Conservation (phyloP, 2,888 invertebrate genomes). For the Sepioteuthis lessoniana region DNA sequence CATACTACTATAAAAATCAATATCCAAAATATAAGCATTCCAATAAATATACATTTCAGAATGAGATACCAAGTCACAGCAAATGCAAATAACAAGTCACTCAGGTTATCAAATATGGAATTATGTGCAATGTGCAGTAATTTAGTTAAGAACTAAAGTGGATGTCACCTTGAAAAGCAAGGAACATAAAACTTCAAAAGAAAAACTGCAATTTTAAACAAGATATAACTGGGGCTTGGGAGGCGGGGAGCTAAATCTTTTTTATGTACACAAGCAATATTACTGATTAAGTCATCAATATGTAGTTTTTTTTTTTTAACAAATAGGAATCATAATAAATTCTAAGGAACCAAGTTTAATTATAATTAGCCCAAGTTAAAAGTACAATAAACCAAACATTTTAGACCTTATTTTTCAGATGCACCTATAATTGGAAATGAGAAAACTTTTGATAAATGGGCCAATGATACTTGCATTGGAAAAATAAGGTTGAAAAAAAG, state of each 20-base stretch:
- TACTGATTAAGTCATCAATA: too few relatives aligned
- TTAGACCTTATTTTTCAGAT: too few relatives aligned
- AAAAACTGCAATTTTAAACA: not conserved
- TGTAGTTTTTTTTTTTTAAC: not conserved
- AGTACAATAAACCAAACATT: too few relatives aligned
- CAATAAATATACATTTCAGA: not conserved
- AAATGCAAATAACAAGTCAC: slow-evolving; percentile 25
- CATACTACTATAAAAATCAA: not conserved
- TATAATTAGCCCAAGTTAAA: too few relatives aligned
- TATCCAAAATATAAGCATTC: slow-evolving; percentile 21
- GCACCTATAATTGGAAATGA: too few relatives aligned
- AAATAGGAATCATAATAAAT: not conserved
- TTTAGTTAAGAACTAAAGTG: not conserved
- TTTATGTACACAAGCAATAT: too few relatives aligned
- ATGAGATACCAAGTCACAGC: slow-evolving; percentile 9
- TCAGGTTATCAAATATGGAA: not conserved
- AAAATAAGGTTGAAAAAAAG: too few relatives aligned
- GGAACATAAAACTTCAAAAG: slow-evolving; percentile 33
- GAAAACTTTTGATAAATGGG: too few relatives aligned
- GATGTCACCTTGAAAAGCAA: not conserved
- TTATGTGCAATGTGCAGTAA: not conserved
- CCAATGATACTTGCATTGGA: too few relatives aligned
- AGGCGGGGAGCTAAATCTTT: too few relatives aligned
- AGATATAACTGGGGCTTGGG: too few relatives aligned
- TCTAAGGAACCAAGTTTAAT: too few relatives aligned